These are phyloP conservation scores for Formica aserva DNA, from an alignment of 2,888 invertebrate genomes.

Conservation along the genomic window DNA sequence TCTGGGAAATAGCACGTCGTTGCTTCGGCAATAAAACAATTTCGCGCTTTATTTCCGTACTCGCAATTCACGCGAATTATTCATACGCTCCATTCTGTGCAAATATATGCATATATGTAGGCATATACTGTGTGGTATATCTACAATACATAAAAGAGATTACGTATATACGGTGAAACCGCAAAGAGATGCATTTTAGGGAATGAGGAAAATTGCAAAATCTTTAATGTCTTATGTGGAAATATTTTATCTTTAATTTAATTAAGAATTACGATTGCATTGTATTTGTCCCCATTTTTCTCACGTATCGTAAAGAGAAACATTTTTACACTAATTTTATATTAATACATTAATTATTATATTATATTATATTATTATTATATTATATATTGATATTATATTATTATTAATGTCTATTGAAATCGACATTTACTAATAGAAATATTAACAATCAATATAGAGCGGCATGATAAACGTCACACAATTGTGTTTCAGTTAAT, in stretches of 20 bases:
- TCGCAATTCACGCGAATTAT: conserved; percentile 35
- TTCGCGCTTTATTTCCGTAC: conserved; percentile 36
- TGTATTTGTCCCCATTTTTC: not conserved
- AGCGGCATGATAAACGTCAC: not conserved
- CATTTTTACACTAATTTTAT: not conserved
- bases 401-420: not conserved
- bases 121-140: not conserved
- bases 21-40: conserved; percentile 31
- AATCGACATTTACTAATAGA: not conserved
- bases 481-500: conserved; percentile 18
- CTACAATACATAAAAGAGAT: not conserved
- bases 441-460: not conserved
- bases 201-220: not conserved
- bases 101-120: not conserved
- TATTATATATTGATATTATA: not conserved
- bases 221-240: not conserved
- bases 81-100: not conserved
- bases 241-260: not conserved
- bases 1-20: not conserved
- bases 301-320: not conserved
- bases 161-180: not conserved
- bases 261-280: not conserved
- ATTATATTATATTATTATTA: not conserved
- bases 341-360: not conserved
- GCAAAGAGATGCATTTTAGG: not conserved